Base-by-base conservation (phyloP, 1,140 invertebrate species). In the Bombus soroeensis region DNA sequence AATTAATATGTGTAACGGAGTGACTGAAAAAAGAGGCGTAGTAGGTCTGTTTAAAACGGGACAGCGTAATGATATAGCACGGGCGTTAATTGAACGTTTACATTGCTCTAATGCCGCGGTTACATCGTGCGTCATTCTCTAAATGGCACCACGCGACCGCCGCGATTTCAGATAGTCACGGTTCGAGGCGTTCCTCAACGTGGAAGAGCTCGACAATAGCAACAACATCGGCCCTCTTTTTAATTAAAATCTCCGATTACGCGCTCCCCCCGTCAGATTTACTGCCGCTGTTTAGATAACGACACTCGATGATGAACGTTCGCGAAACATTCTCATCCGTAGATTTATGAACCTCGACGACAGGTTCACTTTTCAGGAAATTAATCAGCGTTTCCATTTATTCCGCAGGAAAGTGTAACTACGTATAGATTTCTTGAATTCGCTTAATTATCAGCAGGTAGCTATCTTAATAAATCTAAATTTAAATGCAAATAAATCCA, bases 71-170 rank as follows among this genome's bases (percentile, higher is more conserved):
- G 76, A 79, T 59, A 79, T 57, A 79, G 66, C 66, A 71, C 75
- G 75, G 39, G 82, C 53, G 82, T 79, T 84, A 84, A 84, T 84
- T 84, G 82, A 79, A 84, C 64, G 82, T 78, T 84, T 84, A 84
- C 59, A 79, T 84, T 79, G 77, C 82, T 79, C 76, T 84, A 84
- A 79, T 79, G 82, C 62, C 22, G 82, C 66, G 82, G 75, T 71
- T 79, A 53, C 76, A 79, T 84, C 82, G 82, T 84, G 76, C 82
- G 82, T 84, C 74, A 84, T 84, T 84, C 75, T 70, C 39, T 84
- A 84, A 84, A 84, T 72, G 75, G 75, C 77, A 84, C 64, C 75
- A 71, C 74, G 82, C 75, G 81, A 73, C 81, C 81, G n/a, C 34
- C 64, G 74, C 53, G 82, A 84, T 84, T 57, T 70, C 75, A 84